Evolutionary conservation across 2,797 vertebrate species (phyloP), one percentile per base, ranked within the genome.

Genomic region (Chloroceryle amazona): DNA sequence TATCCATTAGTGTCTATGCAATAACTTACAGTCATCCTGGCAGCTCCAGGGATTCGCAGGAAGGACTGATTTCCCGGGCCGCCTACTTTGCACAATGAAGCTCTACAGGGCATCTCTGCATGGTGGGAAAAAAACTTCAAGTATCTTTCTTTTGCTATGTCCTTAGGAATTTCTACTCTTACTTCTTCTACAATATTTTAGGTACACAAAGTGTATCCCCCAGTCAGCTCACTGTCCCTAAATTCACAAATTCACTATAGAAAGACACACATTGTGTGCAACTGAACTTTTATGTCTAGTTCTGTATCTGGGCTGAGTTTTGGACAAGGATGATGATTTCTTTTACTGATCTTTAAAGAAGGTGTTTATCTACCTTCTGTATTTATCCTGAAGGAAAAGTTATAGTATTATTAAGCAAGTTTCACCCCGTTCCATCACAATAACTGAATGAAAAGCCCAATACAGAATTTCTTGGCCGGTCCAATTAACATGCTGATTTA

Each of bases 401-500:
- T 41, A 22, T 10, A 46, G 39, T 29, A 55, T 17, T 78, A 25
- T 19, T 47, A 46, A 61, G 52, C 57, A 78, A 55, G 68, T 92
- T 88, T 73, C 37, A 67, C 5, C 23, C 44, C 44, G 72, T 81
- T 83, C 33, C 22, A 55, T 57, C 60, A 83, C 37, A 78, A 11
- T 20, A 60, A 39, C 89, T 86, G 39, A 89, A 60, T 49, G 13
- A 93, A 82, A 90, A 95, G n/a, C 37, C 22, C 33, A 37, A 26
- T 37, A 37, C 11, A 87, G 21, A 63, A 66, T 25, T 60, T 74
- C 37, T 88, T 75, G 49, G 49, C 47, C 58, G 31, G 23, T 82
- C 23, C 61, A 81, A 25, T 79, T 75, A 74, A 68, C 51, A 49
- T 60, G 61, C 25, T 73, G 57, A 0, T 78, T 94, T 90, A 74